Evolutionary conservation across 2,888 invertebrate species (phyloP).

Genomic region (Ormia ochracea): DNA sequence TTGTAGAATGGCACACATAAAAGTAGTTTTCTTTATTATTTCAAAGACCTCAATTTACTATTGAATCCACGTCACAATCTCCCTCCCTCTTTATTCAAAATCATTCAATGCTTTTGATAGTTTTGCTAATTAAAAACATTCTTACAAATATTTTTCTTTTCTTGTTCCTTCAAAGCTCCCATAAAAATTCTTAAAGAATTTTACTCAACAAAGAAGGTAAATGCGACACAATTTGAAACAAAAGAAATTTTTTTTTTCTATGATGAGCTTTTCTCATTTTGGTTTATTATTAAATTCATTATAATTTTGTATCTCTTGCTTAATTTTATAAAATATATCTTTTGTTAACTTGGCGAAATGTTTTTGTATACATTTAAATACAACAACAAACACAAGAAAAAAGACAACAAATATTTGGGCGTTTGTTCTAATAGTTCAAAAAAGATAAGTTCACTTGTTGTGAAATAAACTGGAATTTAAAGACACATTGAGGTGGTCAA

Average conservation of each 20-base stretch:
- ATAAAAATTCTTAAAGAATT: neutral
- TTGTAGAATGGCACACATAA: neutral
- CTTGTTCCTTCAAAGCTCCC: neutral
- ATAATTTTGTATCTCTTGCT: neutral
- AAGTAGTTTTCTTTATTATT: neutral
- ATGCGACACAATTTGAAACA: neutral
- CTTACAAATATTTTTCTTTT: neutral
- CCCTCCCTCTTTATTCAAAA: neutral
- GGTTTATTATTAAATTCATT: neutral
- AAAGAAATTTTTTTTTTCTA: neutral
- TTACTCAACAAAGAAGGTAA: neutral
- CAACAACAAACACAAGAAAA: neutral
- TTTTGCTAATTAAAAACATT: slow-evolving; percentile 26
- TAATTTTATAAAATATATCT: neutral
- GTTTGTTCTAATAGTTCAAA: neutral
- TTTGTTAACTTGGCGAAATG: slow-evolving; percentile 12
- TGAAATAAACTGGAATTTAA: no score
- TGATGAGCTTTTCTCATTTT: neutral
- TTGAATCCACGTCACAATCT: neutral
- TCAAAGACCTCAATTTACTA: neutral
- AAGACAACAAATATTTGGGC: neutral
- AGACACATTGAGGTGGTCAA: neutral
- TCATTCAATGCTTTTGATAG: slow-evolving; percentile 1
- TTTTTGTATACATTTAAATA: neutral
- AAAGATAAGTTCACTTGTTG: neutral